A percentile compares a stretch with the other conserved stretches of the same genome.
phyloP scores from a whole-genome alignment of 2,113 vertebrate species.

The Bambusicola thoracicus region DNA sequence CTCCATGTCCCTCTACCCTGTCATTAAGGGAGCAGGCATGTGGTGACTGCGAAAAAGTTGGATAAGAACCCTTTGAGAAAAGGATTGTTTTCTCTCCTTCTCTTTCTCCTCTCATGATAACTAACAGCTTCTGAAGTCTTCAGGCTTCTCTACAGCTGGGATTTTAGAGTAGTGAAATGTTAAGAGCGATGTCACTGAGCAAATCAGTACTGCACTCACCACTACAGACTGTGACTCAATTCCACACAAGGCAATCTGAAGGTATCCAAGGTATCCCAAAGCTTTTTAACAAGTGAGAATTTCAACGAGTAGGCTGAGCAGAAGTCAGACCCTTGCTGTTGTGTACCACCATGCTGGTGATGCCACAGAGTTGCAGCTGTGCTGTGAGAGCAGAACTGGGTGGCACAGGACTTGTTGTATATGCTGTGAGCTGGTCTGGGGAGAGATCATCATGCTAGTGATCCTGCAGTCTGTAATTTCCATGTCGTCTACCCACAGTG shows the following conservation, averaged over 20 bases:
- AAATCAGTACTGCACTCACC: not conserved
- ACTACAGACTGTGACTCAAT: not conserved
- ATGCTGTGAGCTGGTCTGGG: not conserved
- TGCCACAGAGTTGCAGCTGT: not conserved
- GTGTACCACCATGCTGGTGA: not conserved
- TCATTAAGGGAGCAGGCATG: not conserved
- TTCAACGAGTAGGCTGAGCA: not conserved
- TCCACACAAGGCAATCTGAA: not conserved
- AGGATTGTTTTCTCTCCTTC: not conserved
- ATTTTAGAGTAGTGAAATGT: not conserved
- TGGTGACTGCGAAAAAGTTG: not conserved
- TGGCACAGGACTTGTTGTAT: not conserved
- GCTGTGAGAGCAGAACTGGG: not conserved
- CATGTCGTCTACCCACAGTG: accelerated
- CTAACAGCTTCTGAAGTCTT: not conserved
- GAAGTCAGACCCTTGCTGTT: not conserved
- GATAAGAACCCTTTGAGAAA: not conserved
- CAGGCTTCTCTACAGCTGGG: not conserved
- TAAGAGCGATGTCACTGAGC: not conserved
- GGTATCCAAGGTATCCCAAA: not conserved
- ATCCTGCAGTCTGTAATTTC: accelerated
- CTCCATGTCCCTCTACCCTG: not conserved
- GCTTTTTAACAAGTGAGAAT: not conserved
- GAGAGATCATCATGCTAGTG: not conserved
- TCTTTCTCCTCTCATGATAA: not conserved